Percentiles rank a stretch among this genome's conserved stretches.
Evolutionary conservation across 1,140 invertebrate species (phyloP).

Genomic region (Rhopalosiphum maidis): DNA sequence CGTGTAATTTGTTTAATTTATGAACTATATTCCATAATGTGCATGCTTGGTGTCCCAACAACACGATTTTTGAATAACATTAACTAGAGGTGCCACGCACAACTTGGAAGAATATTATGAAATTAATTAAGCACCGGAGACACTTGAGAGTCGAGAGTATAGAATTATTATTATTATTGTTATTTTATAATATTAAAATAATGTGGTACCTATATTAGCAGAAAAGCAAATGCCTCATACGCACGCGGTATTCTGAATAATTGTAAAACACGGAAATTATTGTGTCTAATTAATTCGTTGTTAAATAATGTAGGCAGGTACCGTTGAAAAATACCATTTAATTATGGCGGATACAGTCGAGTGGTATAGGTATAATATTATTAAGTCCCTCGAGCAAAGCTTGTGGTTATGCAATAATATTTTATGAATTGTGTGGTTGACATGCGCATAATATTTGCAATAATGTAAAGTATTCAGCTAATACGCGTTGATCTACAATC

Average conservation of each 20-base stretch:
- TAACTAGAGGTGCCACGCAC: background rate
- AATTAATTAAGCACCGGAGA: background rate
- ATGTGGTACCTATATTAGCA: background rate
- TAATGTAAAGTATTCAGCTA: background rate
- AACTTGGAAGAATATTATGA: background rate
- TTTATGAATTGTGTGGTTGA: background rate
- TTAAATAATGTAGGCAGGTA: background rate
- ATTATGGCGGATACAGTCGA: background rate
- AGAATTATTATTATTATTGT: background rate
- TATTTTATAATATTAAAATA: no score
- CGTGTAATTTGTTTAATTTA: background rate
- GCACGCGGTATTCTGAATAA: background rate
- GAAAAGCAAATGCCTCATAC: background rate
- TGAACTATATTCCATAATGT: background rate
- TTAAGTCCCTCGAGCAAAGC: background rate
- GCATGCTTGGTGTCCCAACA: background rate
- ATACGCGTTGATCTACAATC: background rate
- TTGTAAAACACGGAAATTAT: background rate
- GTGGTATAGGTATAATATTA: background rate
- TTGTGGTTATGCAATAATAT: background rate
- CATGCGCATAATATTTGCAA: background rate
- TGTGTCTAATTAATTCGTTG: background rate
- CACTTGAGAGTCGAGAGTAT: background rate
- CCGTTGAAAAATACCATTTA: background rate
- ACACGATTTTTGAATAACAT: background rate